Evolutionary conservation across 2,797 vertebrate species (phyloP), one percentile per base, ranked within the genome.

Genomic region (Pseudotriccus pelzelni): DNA sequence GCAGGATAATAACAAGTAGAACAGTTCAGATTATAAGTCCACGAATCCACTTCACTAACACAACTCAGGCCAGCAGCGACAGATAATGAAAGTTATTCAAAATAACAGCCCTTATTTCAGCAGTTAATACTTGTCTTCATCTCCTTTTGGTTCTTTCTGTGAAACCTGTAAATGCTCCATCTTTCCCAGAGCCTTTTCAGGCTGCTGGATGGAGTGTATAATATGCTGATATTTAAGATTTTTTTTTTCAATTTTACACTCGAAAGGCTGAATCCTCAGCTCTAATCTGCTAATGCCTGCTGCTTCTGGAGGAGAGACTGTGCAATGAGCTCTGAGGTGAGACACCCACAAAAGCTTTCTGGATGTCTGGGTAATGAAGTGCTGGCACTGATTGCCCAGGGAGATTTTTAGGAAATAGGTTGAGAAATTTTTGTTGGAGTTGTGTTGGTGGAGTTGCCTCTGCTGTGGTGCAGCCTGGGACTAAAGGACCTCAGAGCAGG

Each of bases 21-120:
- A 56, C 55, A 73, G 60, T 59, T 84, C 59, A 47, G 82, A 76
- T 70, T 60, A 86, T 69, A 62, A 81, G 13, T 41, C 24, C 74
- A 58, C 69, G 94, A 69, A 94, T 86, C 76, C 76, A 53, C 50
- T 72, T 6, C 28, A 37, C 56, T 87, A 88, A 59, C 55, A 52
- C n/a, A 69, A 49, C 87, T 70, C 77, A 74, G 79, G 70, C 59
- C 84, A 93, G 70, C 55, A 88, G 91, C 0, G 0, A 59, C 22
- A 74, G 77, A 84, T 84, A 94, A 88, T 79, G 56, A 15, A 87
- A 70, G 28, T 67, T 82, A 83, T 78, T 91, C 1, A 2, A 92
- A 89, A 86, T 46, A 53, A 66, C 14, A 79, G 50, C 37, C 55
- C 91, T 90, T 93, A 52, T 67, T 95, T 92, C 78, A 87, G 76